Base-by-base conservation (phyloP, 35 echinoderm and acorn worm species). In the Hemicentrotus pulcherrimus region DNA sequence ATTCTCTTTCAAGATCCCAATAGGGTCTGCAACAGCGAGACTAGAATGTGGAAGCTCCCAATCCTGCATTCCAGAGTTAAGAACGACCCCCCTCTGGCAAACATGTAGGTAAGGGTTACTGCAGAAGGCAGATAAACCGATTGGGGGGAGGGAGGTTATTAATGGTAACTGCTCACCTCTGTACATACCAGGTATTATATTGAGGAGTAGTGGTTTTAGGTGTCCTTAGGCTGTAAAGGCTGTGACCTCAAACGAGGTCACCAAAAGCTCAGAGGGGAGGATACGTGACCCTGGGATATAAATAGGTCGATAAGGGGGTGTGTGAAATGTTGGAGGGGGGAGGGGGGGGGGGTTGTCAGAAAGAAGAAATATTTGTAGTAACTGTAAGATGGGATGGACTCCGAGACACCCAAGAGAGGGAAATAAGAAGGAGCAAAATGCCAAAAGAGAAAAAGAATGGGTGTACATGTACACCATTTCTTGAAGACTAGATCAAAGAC, bases 231-330 rank as follows among this genome's bases (percentile, higher is more conserved):
- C 65, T 78, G 19, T 28, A 41, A 41, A 41, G 65, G 22, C 65
- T 78, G 65, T 78, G 65, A 78, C 65, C 65, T 78, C 65, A 78
- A 78, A n/a, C 22, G 65, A 78, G 65, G 65, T 78, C 65, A 78
- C 28, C 5, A 22, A 78, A 78, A 28, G 65, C 65, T 78, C 65
- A 78, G 65, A 78, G 65, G 18, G 65, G 65, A 78, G 65, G 65
- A 78, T 78, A 7, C n/a, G 65, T 78, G 65, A 78, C 65, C 65
- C 65, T 78, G 65, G 65, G n/a, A n/a, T 78, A 78, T 78, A 78
- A 78, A 78, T 78, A 78, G 65, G 65, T 78, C 22, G 28, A 58
- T 59, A 59, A 59, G 16, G 52, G 6, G 52, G 52, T 59, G 52
- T 59, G 52, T 59, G 52, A 59, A 59, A 55, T 55, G n/a, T n/a